Evolutionary conservation across 2,888 invertebrate genomes (phyloP).

Genomic region (Cheilosia soror): DNA sequence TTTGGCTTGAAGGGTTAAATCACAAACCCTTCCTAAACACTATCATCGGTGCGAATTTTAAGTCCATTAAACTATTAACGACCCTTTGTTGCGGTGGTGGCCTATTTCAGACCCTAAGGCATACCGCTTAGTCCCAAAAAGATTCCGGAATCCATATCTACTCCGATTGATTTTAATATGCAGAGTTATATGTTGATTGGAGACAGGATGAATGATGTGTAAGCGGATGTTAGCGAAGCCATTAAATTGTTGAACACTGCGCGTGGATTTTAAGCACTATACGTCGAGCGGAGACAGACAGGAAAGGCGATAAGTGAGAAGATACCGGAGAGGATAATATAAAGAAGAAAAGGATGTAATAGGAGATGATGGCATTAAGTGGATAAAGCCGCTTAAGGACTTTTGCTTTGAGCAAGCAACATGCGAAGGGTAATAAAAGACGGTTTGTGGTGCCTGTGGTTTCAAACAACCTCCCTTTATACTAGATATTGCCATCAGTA

Average conservation of each 20-base stretch:
- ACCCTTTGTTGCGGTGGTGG: conserved; percentile 24
- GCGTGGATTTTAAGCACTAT: conserved; percentile 63
- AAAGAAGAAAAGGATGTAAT: conserved; percentile 70
- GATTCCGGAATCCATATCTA: conserved; percentile 50
- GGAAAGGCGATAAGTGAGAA: conserved; percentile 67
- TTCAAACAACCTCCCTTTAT: conserved; percentile 44
- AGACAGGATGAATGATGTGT: conserved; percentile 70
- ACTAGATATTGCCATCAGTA: conserved; percentile 25
- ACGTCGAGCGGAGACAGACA: conserved; percentile 38
- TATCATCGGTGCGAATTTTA: conserved; percentile 36
- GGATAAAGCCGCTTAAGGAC: conserved; percentile 72
- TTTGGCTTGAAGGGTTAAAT: conserved; percentile 17
- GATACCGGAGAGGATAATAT: conserved; percentile 66
- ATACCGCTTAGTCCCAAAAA: conserved; percentile 40
- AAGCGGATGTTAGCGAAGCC: conserved; percentile 68
- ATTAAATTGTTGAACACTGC: conserved; percentile 65
- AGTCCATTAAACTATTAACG: conserved; percentile 65
- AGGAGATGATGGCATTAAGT: conserved; percentile 74
- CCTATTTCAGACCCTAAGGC: conserved; percentile 20
- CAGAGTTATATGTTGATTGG: conserved; percentile 61
- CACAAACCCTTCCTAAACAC: neutral
- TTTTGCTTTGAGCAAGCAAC: conserved; percentile 63
- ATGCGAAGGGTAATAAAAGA: conserved; percentile 71
- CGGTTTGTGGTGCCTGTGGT: conserved; percentile 63
- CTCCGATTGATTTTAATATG: conserved; percentile 69